These are phyloP conservation scores for Takifugu bimaculatus DNA, from an alignment of 2,113 vertebrate genomes.

Conservation along the genomic window DNA sequence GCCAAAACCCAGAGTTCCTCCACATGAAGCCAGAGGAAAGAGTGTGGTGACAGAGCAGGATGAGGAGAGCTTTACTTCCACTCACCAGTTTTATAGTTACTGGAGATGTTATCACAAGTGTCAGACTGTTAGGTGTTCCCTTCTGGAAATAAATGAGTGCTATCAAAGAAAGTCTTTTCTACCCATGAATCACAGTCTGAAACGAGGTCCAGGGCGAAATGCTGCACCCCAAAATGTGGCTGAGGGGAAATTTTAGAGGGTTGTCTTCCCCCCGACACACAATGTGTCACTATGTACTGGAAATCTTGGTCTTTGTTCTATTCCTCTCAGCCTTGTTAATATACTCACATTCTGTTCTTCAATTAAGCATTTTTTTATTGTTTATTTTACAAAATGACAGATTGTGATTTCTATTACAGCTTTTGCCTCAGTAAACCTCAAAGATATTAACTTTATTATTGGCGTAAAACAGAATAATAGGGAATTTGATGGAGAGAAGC, in stretches of 20 bases:
- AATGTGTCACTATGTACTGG: no score
- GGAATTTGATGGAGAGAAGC: no score
- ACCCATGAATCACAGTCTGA: slow-evolving; percentile 22
- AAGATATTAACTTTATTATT: no score
- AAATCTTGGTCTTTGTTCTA: no score
- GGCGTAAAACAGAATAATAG: no score
- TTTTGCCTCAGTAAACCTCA: no score
- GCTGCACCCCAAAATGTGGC: slow-evolving; percentile 51
- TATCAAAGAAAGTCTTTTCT: slow-evolving; percentile 9
- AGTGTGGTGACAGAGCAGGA: slow-evolving; percentile 52
- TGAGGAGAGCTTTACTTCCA: slow-evolving; percentile 41
- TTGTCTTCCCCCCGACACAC: slow-evolving; percentile 10
- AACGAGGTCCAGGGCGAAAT: slow-evolving; percentile 29
- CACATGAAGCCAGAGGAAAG: slow-evolving; percentile 61
- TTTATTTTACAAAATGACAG: no score
- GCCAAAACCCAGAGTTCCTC: slow-evolving; percentile 67
- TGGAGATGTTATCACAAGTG: slow-evolving; percentile 46
- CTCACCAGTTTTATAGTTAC: slow-evolving; percentile 32
- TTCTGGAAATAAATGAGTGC: slow-evolving; percentile 34
- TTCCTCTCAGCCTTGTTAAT: no score
- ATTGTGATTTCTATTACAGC: no score
- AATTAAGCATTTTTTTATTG: no score
- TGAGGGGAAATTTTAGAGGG: slow-evolving; percentile 17
- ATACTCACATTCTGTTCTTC: no score
- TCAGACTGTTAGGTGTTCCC: slow-evolving; percentile 10